Conservation (phyloP, 2,797 vertebrate genomes). For the Nothura maculosa region DNA sequence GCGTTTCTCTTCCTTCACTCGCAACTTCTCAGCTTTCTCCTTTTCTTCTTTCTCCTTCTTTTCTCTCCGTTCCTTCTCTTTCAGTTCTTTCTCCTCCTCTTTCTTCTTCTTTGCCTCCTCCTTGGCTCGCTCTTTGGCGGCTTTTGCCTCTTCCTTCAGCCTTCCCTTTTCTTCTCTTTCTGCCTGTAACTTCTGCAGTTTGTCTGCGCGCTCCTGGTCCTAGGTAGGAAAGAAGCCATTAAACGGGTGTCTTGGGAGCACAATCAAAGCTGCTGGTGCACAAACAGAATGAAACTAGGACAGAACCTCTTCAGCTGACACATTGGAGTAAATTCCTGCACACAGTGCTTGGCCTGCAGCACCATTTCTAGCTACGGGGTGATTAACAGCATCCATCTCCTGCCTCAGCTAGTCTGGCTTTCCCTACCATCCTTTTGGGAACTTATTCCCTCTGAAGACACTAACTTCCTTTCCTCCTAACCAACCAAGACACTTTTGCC, state of each 20-base stretch:
- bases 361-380: accelerated
- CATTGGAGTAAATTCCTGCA: not conserved
- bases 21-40: constrained; percentile 88
- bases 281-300: accelerated
- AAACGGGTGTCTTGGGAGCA: accelerated
- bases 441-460: not conserved
- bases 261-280: not conserved
- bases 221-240: not conserved
- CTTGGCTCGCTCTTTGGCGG: constrained; percentile 87
- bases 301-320: accelerated
- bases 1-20: constrained; percentile 91
- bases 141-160: constrained; percentile 89
- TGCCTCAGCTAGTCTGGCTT: not conserved
- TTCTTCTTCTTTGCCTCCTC: constrained; percentile 90
- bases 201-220: constrained; percentile 83
- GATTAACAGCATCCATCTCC: too few species aligned
- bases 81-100: constrained; percentile 88
- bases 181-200: constrained; percentile 80
- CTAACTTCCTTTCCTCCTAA: not conserved
- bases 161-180: constrained; percentile 86
- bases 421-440: not conserved
- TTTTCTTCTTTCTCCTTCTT: constrained; percentile 90
- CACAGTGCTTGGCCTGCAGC: accelerated
- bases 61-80: constrained; percentile 91
- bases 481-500: not conserved